Evolutionary conservation across 2,113 vertebrate species (phyloP).

Genomic region (Zootoca vivipara): DNA sequence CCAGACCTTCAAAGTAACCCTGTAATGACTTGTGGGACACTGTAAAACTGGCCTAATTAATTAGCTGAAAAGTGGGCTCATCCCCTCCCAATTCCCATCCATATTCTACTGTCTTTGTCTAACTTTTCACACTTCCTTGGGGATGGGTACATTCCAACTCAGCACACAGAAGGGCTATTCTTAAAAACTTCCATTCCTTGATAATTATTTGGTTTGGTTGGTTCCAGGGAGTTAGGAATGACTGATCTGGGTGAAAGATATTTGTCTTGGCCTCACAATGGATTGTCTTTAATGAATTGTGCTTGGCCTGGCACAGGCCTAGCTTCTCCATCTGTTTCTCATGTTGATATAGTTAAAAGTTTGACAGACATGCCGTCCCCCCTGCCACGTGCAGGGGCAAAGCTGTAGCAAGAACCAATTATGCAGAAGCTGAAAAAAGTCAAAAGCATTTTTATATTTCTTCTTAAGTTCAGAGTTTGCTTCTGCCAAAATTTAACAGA

Average conservation of each 20-base stretch:
- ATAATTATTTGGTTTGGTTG: constrained; percentile 75
- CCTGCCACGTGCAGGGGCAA: constrained; percentile 58
- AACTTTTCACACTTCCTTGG: not conserved
- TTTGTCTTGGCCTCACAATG: constrained; percentile 76
- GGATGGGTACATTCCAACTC: not conserved
- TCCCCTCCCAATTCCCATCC: not conserved
- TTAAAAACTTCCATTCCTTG: constrained; percentile 67
- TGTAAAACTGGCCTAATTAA: not conserved
- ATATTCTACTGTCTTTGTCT: not conserved
- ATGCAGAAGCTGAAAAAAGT: not conserved
- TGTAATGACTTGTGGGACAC: not conserved
- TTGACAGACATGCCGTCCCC: constrained; percentile 59
- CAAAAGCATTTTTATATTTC: not conserved
- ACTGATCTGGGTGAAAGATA: constrained; percentile 65
- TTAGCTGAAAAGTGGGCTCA: not conserved
- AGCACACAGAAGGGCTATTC: constrained; percentile 69
- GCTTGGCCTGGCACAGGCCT: constrained; percentile 75
- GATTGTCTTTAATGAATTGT: constrained; percentile 73
- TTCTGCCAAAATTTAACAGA: not conserved
- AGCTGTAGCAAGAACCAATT: constrained; percentile 20
- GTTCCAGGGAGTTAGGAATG: constrained; percentile 65
- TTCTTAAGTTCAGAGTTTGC: not conserved
- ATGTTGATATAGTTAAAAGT: constrained; percentile 76
- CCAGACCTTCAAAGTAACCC: not conserved
- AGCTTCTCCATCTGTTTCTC: constrained; percentile 80